A percentile compares a stretch with the other conserved stretches of the same genome.
Conservation (phyloP, 2,113 vertebrate species). For the Gavia stellata region DNA sequence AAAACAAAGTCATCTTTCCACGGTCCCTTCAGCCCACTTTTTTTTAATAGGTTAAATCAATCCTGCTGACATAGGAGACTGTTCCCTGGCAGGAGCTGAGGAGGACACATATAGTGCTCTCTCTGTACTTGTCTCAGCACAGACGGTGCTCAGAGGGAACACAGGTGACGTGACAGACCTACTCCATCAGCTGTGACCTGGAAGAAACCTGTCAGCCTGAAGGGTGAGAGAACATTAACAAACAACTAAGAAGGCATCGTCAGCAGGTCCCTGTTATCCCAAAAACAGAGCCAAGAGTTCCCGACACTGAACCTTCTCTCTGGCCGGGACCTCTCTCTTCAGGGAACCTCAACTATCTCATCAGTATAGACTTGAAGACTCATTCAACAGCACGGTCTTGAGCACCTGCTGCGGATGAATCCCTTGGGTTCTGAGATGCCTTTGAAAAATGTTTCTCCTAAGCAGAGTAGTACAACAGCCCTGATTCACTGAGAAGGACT, state of each 20-base stretch:
- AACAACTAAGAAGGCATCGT: background rate
- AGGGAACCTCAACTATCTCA: background rate
- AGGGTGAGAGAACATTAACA: background rate
- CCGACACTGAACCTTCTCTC: background rate
- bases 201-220: background rate
- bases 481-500: background rate
- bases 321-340: background rate
- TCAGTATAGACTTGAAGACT: rapidly evolving
- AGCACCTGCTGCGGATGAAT: background rate
- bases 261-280: background rate
- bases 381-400: background rate
- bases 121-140: background rate
- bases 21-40: background rate
- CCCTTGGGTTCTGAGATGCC: background rate
- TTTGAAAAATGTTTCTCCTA: background rate
- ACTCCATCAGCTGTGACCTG: background rate
- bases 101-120: background rate
- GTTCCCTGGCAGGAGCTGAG: background rate
- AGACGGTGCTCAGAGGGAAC: background rate
- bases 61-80: background rate
- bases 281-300: background rate
- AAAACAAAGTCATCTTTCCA: background rate
- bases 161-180: background rate
- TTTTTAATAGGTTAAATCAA: background rate
- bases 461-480: background rate